These are phyloP conservation scores for Scaptomyza pallida DNA, from an alignment of 1,140 invertebrate species.

Conservation along the genomic window DNA sequence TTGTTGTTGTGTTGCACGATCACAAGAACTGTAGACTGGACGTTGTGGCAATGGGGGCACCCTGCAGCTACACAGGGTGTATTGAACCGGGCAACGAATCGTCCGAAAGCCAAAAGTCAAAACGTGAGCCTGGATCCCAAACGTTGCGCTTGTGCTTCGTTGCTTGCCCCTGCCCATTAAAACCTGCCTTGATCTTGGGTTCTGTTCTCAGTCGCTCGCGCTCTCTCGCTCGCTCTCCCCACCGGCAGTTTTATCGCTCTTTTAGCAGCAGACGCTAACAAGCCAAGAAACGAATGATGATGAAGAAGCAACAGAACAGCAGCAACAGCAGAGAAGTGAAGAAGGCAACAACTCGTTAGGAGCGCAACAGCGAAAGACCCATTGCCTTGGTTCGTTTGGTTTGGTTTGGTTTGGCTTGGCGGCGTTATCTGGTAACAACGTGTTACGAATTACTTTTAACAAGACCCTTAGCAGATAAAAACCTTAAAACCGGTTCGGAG, in stretches of 20 bases:
- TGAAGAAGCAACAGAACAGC: slow-evolving; percentile 20
- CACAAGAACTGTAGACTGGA: slow-evolving; percentile 12
- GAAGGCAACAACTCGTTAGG: slow-evolving; percentile 47
- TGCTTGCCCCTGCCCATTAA: slow-evolving; percentile 23
- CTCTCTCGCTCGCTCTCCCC: background rate
- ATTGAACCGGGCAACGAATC: slow-evolving; percentile 58
- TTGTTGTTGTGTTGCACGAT: slow-evolving; percentile 45
- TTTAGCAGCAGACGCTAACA: slow-evolving; percentile 75
- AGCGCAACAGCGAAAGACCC: slow-evolving; percentile 37
- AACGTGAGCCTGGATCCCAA: slow-evolving; percentile 72
- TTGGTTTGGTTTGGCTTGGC: too few species aligned
- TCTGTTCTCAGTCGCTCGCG: slow-evolving; percentile 3
- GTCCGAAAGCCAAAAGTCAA: slow-evolving; percentile 75
- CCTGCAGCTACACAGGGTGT: slow-evolving; percentile 77
- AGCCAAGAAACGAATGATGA: slow-evolving; percentile 42
- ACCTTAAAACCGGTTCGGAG: slow-evolving; percentile 69
- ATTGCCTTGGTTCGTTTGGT: too few species aligned
- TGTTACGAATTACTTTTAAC: slow-evolving; percentile 84
- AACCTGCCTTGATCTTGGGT: slow-evolving; percentile 53
- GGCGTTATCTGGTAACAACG: slow-evolving; percentile 84
- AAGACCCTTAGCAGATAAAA: slow-evolving; percentile 84
- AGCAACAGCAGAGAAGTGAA: slow-evolving; percentile 14
- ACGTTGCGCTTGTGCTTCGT: background rate
- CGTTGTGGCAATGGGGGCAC: slow-evolving; percentile 57
- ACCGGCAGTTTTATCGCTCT: slow-evolving; percentile 70